A percentile compares a stretch with the other conserved stretches of the same genome.
phyloP scores from a whole-genome alignment of 92 coral and sea anemone genomes.

The Porites cylindrica region DNA sequence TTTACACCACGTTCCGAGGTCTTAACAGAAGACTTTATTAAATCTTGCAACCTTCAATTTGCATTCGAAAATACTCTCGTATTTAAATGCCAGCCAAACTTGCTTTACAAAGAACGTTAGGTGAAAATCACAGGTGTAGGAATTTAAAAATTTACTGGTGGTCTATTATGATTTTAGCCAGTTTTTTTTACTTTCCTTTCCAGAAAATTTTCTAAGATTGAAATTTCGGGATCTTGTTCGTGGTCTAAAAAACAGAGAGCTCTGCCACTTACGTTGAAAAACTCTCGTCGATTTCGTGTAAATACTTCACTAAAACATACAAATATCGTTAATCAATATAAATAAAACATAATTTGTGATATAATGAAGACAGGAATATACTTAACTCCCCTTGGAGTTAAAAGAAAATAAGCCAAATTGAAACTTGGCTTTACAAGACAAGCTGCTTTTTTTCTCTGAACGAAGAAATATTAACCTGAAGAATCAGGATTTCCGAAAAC shows the following conservation, averaged over 20 bases:
- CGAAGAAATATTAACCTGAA: background rate
- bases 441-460: background rate
- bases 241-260: too few relatives aligned
- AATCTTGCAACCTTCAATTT: background rate
- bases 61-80: background rate
- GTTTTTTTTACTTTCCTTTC: background rate
- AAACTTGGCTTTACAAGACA: background rate
- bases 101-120: background rate
- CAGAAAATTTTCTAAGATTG: background rate
- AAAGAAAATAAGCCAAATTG: background rate
- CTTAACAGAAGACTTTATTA: background rate
- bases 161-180: background rate
- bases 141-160: constrained; percentile 12
- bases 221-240: background rate
- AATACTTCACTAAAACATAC: constrained; percentile 11
- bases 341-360: constrained; percentile 16
- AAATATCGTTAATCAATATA: constrained; percentile 15
- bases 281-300: background rate
- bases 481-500: background rate
- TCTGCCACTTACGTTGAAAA: too few relatives aligned
- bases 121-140: background rate
- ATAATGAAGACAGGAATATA: background rate
- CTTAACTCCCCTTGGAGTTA: constrained; percentile 15
- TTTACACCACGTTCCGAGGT: background rate
- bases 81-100: background rate